A percentile compares a stretch with the other conserved stretches of the same genome.
phyloP scores from a whole-genome alignment of 2,113 vertebrate genomes.

The Nothoprocta pentlandii region DNA sequence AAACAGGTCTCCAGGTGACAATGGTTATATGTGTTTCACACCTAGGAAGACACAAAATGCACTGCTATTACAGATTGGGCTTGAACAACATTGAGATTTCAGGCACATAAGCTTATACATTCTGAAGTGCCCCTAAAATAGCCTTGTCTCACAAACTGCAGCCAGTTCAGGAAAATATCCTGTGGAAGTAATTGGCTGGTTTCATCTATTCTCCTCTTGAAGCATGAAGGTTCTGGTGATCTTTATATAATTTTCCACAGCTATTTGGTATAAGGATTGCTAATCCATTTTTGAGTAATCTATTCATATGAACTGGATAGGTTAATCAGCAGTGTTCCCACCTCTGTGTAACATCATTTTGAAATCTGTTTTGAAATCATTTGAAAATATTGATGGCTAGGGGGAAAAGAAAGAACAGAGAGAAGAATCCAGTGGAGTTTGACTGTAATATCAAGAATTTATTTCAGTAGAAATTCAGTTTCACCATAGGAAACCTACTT shows the following conservation, averaged over 20 bases:
- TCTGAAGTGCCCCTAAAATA: not conserved
- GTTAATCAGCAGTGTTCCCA: not conserved
- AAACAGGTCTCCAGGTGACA: not conserved
- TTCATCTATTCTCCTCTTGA: not conserved
- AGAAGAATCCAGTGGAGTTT: not conserved
- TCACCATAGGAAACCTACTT: not conserved
- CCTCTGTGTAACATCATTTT: not conserved
- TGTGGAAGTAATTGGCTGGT: not conserved
- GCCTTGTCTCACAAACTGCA: not conserved
- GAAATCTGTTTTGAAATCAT: slow-evolving; percentile 34
- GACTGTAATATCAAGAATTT: not conserved
- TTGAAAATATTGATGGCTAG: slow-evolving; percentile 10
- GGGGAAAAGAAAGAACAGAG: not conserved
- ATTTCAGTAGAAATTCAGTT: not conserved
- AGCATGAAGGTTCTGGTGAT: not conserved
- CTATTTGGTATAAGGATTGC: not conserved
- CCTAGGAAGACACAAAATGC: not conserved
- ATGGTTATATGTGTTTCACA: not conserved
- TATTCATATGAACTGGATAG: not conserved
- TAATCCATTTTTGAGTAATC: not conserved
- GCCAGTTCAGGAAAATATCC: not conserved
- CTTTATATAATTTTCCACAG: not conserved
- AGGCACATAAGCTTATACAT: not conserved
- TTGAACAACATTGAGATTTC: not conserved
- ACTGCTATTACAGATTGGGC: not conserved